Conservation (phyloP, 2,797 vertebrate genomes). For the Chelon labrosus region DNA sequence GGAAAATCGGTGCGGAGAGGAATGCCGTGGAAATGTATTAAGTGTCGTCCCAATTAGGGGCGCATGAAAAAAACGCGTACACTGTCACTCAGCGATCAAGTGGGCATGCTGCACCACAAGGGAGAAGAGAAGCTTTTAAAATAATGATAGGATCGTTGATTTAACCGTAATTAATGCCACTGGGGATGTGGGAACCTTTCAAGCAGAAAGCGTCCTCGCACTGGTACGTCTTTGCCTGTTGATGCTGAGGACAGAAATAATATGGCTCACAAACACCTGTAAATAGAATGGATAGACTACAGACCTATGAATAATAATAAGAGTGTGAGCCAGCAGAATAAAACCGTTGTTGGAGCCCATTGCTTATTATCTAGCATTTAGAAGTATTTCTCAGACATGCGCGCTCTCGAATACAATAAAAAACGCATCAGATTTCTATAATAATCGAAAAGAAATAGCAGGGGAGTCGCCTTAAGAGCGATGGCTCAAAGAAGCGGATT, state of each 20-base stretch:
- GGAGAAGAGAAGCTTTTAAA: slow-evolving; percentile 6
- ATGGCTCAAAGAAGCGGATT: not conserved
- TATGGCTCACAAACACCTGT: not conserved
- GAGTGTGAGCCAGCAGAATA: not conserved
- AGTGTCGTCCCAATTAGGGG: slow-evolving; percentile 5
- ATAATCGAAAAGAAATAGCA: not conserved
- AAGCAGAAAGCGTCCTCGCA: not conserved
- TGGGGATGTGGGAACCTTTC: slow-evolving; percentile 1
- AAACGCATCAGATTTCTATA: not conserved
- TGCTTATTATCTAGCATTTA: slow-evolving; percentile 1
- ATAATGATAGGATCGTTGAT: slow-evolving; percentile 2
- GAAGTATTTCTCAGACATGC: slow-evolving; percentile 5
- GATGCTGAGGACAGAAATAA: not conserved
- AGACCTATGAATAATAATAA: slow-evolving; percentile 12
- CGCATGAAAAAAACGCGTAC: not conserved
- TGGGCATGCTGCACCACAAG: not conserved
- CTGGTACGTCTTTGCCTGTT: not conserved
- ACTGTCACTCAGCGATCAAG: slow-evolving; percentile 23
- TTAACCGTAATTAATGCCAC: slow-evolving; percentile 8
- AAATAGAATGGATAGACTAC: not conserved
- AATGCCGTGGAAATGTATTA: not conserved
- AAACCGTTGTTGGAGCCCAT: not conserved
- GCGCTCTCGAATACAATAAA: not conserved
- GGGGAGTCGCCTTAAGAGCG: not conserved
- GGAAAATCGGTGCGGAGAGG: no score